Percentiles rank a stretch among this genome's conserved stretches.
Conservation (phyloP, 2,113 vertebrate genomes). For the Spermophilus dauricus region DNA sequence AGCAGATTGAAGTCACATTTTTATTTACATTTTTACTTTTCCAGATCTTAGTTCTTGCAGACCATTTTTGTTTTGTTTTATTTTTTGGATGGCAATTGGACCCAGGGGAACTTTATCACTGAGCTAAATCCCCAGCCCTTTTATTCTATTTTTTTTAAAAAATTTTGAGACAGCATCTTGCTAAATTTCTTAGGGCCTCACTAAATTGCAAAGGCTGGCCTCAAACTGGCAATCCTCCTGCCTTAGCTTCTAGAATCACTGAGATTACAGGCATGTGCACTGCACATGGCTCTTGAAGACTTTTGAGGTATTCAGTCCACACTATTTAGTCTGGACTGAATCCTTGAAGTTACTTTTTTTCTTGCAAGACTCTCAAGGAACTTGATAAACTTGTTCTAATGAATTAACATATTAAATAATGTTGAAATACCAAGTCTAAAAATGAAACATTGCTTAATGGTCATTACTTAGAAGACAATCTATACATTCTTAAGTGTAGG, state of each 20-base stretch:
- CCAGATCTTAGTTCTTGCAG: constrained; percentile 53
- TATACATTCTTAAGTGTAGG: neutral
- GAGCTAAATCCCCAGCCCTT: too few relatives aligned
- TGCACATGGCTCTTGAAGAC: neutral
- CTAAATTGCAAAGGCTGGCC: too few relatives aligned
- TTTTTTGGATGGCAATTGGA: too few relatives aligned
- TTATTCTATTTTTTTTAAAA: too few relatives aligned
- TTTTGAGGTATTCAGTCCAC: constrained; percentile 38
- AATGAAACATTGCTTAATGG: neutral
- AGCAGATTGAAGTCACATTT: constrained; percentile 68
- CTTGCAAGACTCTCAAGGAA: constrained; percentile 42
- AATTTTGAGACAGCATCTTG: too few relatives aligned
- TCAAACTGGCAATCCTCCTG: too few relatives aligned
- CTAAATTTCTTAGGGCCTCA: too few relatives aligned
- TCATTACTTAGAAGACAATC: neutral
- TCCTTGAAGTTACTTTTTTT: constrained; percentile 55
- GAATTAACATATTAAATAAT: neutral
- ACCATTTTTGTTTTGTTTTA: neutral
- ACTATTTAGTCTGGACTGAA: neutral
- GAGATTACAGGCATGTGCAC: too few relatives aligned
- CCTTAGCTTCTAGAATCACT: too few relatives aligned
- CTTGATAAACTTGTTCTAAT: constrained; percentile 33
- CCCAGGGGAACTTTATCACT: too few relatives aligned
- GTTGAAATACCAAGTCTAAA: neutral
- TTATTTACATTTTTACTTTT: constrained; percentile 74